Evolutionary conservation across 2,113 vertebrate species (phyloP), one percentile per base, ranked within the genome.

Genomic region (Ictidomys tridecemlineatus): DNA sequence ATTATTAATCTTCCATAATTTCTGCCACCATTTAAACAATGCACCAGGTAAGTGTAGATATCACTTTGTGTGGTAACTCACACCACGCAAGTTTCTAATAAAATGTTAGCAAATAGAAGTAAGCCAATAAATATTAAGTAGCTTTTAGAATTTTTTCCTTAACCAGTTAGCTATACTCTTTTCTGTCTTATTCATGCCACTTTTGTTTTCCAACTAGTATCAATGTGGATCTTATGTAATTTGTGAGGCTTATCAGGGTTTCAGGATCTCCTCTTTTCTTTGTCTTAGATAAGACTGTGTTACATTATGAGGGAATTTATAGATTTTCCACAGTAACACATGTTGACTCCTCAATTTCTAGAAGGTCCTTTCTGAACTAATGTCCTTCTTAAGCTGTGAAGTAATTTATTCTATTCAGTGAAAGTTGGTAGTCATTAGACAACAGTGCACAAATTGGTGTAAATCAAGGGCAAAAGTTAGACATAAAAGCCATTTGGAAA

Each of bases 41-140:
- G 42, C 4, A 93, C 39, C 93, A 98, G 97, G 97, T 98, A 98
- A 97, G 96, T 98, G 87, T 94, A 98, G 94, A 78, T 12, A 67
- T 73, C 48, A 93, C 45, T 94, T 96, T 97, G 73, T 95, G 37
- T 95, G 65, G 45, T 92, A 95, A 80, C 56, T 80, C 73, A 96
- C 8, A 96, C 42, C 30, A 95, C 79, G 45, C 39, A 95, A 73
- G 45, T 93, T 89, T 86, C 61, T 92, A 96, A 92, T 85, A 85
- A 97, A 93, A 77, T 95, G 37, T 76, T 93, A 97, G 79, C n/a
- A 94, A 85, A 51, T 85, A 95, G 37, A 37, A 85, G 53, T 96
- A 89, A 85, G 32, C 32, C 53, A 82, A 45, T 37, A 86, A 93
- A 91, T 82, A 18, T 53, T 78, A 14, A 95, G 45, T 95, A 95